Percentiles rank a stretch among this genome's conserved stretches.
phyloP scores from a whole-genome alignment of 2,113 vertebrate species.

The Uropsilus gracilis region DNA sequence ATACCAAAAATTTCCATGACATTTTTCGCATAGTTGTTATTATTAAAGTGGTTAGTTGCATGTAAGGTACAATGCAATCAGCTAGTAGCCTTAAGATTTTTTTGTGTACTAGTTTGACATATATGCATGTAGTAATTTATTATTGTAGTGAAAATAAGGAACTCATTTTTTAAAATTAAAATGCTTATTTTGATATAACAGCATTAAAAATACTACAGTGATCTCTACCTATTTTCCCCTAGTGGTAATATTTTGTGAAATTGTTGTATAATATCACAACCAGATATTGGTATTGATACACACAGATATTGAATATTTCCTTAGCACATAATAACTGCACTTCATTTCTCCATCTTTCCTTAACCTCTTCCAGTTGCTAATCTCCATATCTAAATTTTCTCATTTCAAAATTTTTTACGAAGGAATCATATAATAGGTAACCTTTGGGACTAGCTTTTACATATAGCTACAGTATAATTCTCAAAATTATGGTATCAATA shows the following conservation, averaged over 20 bases:
- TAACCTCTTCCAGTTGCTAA: not conserved
- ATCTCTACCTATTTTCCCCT: not conserved
- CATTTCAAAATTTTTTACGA: slow-evolving; percentile 2
- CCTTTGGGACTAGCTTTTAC: not conserved
- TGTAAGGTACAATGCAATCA: not conserved
- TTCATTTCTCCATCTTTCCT: not conserved
- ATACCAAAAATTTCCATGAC: not conserved
- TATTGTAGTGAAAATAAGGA: not conserved
- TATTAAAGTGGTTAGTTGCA: slow-evolving; percentile 14
- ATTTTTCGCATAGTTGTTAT: slow-evolving; percentile 9
- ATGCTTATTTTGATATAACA: slow-evolving; percentile 2
- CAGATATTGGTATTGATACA: not conserved
- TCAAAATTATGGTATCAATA: not conserved
- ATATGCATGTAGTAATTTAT: not conserved
- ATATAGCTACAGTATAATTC: not conserved
- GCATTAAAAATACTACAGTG: not conserved
- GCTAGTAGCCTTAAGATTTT: not conserved
- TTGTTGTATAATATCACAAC: not conserved
- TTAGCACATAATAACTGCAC: not conserved
- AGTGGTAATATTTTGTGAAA: not conserved
- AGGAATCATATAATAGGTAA: not conserved
- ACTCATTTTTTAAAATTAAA: not conserved
- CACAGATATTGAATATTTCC: not conserved
- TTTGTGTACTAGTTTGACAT: not conserved
- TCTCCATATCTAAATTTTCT: slow-evolving; percentile 12